A percentile compares a stretch with the other conserved stretches of the same genome.
Evolutionary conservation across 1,140 invertebrate genomes (phyloP).

Genomic region (Choristoneura fumiferana): DNA sequence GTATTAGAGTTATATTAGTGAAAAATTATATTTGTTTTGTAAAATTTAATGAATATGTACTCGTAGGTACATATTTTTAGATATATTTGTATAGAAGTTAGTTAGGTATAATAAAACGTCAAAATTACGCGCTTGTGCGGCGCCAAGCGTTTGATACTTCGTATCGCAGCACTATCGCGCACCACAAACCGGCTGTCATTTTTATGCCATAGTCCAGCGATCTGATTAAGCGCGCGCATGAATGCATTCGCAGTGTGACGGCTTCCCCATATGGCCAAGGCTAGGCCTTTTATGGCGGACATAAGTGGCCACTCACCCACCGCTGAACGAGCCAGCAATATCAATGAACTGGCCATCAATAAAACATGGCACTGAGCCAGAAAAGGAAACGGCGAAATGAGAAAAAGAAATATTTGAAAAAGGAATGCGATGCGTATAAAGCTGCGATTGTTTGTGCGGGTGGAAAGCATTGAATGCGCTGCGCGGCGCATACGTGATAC

Average conservation of each 20-base stretch:
- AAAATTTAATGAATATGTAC: too few relatives aligned
- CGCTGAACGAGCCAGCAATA: conserved; percentile 74
- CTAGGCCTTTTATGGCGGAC: conserved; percentile 72
- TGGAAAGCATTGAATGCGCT: conserved; percentile 73
- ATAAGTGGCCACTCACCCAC: conserved; percentile 76
- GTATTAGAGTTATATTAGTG: too few relatives aligned
- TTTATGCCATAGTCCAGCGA: conserved; percentile 64
- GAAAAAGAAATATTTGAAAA: conserved; percentile 77
- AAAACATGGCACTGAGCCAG: conserved; percentile 75
- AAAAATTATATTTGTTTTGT: too few relatives aligned
- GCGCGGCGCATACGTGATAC: conserved; percentile 54
- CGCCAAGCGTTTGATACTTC: conserved; percentile 19
- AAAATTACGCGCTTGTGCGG: background rate
- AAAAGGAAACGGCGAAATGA: conserved; percentile 75
- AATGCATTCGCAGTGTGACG: conserved; percentile 68
- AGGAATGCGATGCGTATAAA: conserved; percentile 62
- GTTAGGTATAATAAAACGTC: too few relatives aligned
- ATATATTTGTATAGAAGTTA: too few relatives aligned
- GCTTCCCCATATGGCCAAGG: conserved; percentile 75
- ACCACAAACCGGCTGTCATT: conserved; percentile 59
- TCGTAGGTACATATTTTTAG: too few relatives aligned
- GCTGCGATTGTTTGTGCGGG: conserved; percentile 66
- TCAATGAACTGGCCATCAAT: conserved; percentile 77
- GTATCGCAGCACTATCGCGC: conserved; percentile 32
- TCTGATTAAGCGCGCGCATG: conserved; percentile 67